Conservation (phyloP, 1,140 invertebrate species). For the Uloborus diversus region DNA sequence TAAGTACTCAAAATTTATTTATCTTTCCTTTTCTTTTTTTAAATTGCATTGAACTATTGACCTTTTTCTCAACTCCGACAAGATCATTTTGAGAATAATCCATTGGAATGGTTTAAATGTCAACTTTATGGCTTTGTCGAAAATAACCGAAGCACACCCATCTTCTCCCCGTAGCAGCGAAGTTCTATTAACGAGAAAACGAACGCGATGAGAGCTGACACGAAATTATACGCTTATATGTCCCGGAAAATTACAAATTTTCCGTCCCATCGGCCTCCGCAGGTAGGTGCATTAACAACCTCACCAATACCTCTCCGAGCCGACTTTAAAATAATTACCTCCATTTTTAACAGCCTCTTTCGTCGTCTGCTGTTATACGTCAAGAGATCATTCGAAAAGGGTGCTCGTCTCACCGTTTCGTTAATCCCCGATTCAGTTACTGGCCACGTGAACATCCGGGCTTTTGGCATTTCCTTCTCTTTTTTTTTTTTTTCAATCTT, state of each 20-base stretch:
- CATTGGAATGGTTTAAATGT: too few relatives aligned
- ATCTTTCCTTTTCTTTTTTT: too few relatives aligned
- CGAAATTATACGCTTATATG: neutral
- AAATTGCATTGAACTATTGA: too few relatives aligned
- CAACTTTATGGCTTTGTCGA: too few relatives aligned
- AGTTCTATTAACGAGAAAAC: too few relatives aligned
- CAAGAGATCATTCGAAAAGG: neutral
- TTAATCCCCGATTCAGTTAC: neutral
- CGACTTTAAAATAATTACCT: neutral
- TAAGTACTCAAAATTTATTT: too few relatives aligned
- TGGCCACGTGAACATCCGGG: neutral
- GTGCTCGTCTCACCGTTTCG: too few relatives aligned
- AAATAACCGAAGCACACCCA: too few relatives aligned
- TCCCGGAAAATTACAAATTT: neutral
- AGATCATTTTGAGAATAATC: too few relatives aligned
- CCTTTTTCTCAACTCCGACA: too few relatives aligned
- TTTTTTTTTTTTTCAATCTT: slow-evolving; percentile 1
- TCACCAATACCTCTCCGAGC: neutral
- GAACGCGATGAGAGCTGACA: too few relatives aligned
- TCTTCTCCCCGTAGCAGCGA: too few relatives aligned
- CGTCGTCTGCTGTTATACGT: neutral
- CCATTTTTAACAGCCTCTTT: slow-evolving; percentile 1
- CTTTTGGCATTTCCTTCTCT: neutral
- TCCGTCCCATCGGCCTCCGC: neutral
- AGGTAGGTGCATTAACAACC: neutral